Conservation (phyloP, 2,888 invertebrate species). For the Drosophila dives region DNA sequence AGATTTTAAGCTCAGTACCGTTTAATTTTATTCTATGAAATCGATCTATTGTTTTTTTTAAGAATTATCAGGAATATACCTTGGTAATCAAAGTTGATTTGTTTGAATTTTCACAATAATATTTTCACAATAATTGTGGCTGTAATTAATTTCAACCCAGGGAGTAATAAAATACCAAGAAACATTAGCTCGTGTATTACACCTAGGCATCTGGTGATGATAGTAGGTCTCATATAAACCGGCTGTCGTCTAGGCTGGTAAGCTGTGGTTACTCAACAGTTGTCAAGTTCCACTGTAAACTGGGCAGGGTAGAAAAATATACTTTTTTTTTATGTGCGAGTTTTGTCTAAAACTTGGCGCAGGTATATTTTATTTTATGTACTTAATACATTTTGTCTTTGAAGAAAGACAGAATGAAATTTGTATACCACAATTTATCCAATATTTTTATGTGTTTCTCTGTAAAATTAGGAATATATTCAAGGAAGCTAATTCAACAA, state of each 20-base stretch:
- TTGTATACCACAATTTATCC: neutral
- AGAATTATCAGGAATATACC: neutral
- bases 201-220: slow-evolving; percentile 4
- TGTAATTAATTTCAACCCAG: neutral
- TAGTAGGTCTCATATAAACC: slow-evolving; percentile 3
- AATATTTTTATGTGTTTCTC: neutral
- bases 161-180: neutral
- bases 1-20: slow-evolving; percentile 6
- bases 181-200: neutral
- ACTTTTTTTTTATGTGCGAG: neutral
- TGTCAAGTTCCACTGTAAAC: slow-evolving; percentile 4
- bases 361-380: neutral
- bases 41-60: neutral
- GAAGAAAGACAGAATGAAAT: too few relatives aligned
- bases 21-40: neutral
- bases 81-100: neutral
- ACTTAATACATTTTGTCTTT: neutral
- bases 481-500: neutral
- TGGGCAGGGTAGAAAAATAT: neutral
- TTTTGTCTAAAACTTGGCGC: neutral
- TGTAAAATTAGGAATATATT: neutral
- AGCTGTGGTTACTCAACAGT: slow-evolving; percentile 15
- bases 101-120: neutral
- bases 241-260: slow-evolving; percentile 5
- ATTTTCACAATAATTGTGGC: neutral